phyloP scores from a whole-genome alignment of 2,797 vertebrate genomes.

The Odontamblyopus lacepedii region DNA sequence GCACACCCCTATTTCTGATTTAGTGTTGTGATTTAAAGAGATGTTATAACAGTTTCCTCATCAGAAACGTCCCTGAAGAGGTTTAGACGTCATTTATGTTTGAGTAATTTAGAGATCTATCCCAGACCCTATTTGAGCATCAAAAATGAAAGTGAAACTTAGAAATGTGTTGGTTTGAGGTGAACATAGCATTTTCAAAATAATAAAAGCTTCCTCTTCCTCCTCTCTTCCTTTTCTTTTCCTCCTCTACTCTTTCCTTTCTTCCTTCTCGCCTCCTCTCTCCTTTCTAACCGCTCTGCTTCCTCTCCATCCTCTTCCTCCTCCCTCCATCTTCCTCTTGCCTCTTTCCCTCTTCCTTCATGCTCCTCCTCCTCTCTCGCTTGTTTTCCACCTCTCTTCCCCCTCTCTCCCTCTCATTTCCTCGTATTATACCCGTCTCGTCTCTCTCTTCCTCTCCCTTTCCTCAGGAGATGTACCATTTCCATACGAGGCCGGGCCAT shows the following conservation, averaged over 20 bases:
- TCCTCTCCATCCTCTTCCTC: background rate
- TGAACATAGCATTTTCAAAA: no score
- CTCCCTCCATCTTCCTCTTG: background rate
- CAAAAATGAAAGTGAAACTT: no score
- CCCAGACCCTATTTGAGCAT: no score
- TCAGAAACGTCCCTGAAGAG: no score
- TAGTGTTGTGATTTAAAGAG: no score
- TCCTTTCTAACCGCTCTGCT: no score
- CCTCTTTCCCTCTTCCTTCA: background rate
- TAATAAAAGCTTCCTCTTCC: background rate
- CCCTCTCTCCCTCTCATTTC: background rate
- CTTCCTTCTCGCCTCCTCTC: background rate
- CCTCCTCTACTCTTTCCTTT: background rate
- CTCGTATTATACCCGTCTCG: background rate
- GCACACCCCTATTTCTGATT: no score
- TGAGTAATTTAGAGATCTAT: no score
- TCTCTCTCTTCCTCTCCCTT: background rate
- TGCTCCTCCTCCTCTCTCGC: slow-evolving; percentile 20
- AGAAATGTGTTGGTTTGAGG: no score
- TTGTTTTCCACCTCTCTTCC: background rate
- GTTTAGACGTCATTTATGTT: no score
- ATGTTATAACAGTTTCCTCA: no score
- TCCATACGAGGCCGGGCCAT: slow-evolving; percentile 52
- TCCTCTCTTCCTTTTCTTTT: background rate
- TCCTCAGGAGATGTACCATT: slow-evolving; percentile 61